Conservation (phyloP, 2,888 invertebrate species). For the Operophtera brumata region DNA sequence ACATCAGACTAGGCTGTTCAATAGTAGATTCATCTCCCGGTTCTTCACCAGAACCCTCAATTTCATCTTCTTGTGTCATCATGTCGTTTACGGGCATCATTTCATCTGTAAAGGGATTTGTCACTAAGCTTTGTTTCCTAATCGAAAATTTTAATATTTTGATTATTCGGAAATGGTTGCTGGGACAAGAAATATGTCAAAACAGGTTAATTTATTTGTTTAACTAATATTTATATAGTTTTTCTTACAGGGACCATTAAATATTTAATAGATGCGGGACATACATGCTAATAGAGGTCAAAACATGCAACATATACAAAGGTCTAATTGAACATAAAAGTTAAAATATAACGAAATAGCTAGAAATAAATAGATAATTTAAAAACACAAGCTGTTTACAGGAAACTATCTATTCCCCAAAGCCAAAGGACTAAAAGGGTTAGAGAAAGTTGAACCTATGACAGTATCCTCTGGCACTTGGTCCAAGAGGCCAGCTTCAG, state of each 20-base stretch:
- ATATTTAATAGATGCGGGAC: no score
- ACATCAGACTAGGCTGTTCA: constrained; percentile 41
- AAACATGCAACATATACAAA: no score
- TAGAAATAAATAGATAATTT: not conserved
- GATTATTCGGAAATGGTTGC: no score
- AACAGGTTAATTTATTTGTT: not conserved
- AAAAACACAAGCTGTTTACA: no score
- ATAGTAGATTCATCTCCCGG: constrained; percentile 38
- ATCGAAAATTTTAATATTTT: not conserved
- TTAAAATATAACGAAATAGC: no score
- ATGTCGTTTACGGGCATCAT: constrained; percentile 53
- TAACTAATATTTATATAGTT: not conserved
- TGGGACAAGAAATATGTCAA: no score
- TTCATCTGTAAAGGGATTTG: constrained; percentile 31
- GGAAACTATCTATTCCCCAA: not conserved
- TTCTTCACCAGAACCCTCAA: constrained; percentile 80
- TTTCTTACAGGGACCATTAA: not conserved
- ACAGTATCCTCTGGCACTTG: constrained; percentile 30
- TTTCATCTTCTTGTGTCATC: constrained; percentile 54
- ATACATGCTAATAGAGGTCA: no score
- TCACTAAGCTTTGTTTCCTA: not conserved
- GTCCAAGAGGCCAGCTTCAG: constrained; percentile 26
- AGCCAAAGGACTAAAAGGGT: not conserved
- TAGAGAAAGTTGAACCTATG: constrained; percentile 35
- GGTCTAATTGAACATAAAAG: no score